phyloP scores from a whole-genome alignment of 2,797 vertebrate genomes.

The Miopithecus talapoin region DNA sequence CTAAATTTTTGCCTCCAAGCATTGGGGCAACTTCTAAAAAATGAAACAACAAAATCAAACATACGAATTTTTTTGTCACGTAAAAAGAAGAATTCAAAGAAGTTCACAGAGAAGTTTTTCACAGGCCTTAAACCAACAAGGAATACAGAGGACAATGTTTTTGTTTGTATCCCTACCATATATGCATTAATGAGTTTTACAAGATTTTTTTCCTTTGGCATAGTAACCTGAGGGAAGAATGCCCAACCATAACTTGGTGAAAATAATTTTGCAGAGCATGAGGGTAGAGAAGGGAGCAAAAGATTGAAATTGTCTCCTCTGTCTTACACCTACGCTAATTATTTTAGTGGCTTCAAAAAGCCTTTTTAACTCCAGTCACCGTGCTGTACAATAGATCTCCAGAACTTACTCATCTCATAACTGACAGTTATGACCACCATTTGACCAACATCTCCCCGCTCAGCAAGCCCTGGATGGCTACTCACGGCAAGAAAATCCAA shows the following conservation, averaged over 20 bases:
- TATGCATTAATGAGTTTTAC: neutral
- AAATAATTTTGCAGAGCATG: neutral
- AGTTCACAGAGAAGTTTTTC: slow-evolving; percentile 12
- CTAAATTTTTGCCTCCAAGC: slow-evolving; percentile 22
- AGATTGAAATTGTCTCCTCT: neutral
- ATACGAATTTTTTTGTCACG: neutral
- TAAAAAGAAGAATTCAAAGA: neutral
- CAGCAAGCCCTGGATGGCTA: neutral
- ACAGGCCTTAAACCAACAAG: neutral
- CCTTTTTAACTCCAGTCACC: neutral
- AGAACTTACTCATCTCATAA: neutral
- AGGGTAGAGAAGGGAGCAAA: neutral
- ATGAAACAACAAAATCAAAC: neutral
- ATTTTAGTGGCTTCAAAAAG: neutral
- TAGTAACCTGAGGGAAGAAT: neutral
- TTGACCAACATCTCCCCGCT: neutral
- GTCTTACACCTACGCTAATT: neutral
- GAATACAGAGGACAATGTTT: neutral
- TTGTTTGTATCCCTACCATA: neutral
- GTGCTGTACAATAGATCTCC: neutral
- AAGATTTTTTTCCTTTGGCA: neutral
- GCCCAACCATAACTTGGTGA: neutral
- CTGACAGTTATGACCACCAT: neutral
- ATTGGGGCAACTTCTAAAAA: neutral
- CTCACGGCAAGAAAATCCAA: neutral